These are phyloP conservation scores for Argyrosomus japonicus DNA, from an alignment of 2,113 vertebrate species.

Conservation along the genomic window DNA sequence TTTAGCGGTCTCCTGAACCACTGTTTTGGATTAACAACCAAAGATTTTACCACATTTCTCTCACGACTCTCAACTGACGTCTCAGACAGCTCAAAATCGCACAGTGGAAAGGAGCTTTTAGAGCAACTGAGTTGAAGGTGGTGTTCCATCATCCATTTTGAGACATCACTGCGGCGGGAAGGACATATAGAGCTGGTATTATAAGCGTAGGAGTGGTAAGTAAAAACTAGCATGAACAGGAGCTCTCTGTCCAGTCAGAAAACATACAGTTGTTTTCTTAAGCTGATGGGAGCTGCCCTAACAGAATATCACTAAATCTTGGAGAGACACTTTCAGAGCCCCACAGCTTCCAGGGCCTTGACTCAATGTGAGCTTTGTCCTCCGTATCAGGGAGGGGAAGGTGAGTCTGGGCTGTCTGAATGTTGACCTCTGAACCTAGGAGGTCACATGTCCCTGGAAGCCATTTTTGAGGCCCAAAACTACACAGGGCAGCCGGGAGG, in stretches of 20 bases:
- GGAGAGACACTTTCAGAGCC: slow-evolving; percentile 19
- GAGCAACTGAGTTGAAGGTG: not conserved
- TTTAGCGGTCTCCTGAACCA: too few species aligned
- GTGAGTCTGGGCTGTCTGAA: slow-evolving; percentile 65
- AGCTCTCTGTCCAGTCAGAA: slow-evolving; percentile 15
- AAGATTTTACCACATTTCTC: not conserved
- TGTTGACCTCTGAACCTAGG: slow-evolving; percentile 55
- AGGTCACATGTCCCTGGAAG: slow-evolving; percentile 74
- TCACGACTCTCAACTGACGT: not conserved
- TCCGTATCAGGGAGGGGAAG: slow-evolving; percentile 54
- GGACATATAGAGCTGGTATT: not conserved
- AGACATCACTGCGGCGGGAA: not conserved
- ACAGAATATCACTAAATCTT: slow-evolving; percentile 38
- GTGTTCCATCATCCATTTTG: not conserved
- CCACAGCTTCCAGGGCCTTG: slow-evolving; percentile 16
- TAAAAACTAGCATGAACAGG: slow-evolving; percentile 7
- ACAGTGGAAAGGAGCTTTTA: too few species aligned
- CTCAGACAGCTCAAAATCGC: too few species aligned
- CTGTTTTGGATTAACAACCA: not conserved
- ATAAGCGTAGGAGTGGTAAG: not conserved
- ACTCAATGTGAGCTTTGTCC: slow-evolving; percentile 80
- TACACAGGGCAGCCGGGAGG: slow-evolving; percentile 39
- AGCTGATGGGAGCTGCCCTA: not conserved
- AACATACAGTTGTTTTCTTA: slow-evolving; percentile 37
- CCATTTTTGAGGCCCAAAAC: slow-evolving; percentile 62